phyloP scores from a whole-genome alignment of 2,797 vertebrate species.

The Carduelis carduelis region DNA sequence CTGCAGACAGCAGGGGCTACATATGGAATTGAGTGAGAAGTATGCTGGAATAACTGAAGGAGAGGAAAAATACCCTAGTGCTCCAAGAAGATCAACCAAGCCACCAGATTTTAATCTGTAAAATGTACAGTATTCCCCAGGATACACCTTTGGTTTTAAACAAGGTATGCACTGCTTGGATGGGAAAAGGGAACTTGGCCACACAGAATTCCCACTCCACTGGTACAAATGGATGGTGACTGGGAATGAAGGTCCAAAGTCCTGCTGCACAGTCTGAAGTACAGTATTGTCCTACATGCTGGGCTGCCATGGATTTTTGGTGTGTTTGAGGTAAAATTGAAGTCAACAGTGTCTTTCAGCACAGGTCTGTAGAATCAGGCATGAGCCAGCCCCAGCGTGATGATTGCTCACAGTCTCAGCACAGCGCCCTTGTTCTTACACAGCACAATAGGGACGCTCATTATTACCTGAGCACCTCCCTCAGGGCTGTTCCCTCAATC shows the following conservation, averaged over 20 bases:
- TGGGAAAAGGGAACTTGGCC: not conserved
- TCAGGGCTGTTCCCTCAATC: not conserved
- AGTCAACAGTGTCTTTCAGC: not conserved
- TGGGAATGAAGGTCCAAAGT: not conserved
- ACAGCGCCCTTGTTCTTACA: not conserved
- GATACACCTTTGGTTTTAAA: not conserved
- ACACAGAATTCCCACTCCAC: not conserved
- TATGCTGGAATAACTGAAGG: not conserved
- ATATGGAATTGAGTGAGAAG: not conserved
- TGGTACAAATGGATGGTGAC: not conserved
- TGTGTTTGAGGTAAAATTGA: not conserved
- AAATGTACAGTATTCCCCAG: not conserved
- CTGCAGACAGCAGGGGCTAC: not conserved
- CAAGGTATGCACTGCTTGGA: not conserved
- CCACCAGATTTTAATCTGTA: not conserved
- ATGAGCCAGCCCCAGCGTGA: not conserved
- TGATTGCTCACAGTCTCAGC: not conserved
- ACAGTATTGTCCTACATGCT: not conserved
- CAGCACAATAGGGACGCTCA: not conserved
- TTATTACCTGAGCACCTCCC: not conserved
- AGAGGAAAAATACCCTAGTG: not conserved
- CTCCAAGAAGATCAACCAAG: not conserved
- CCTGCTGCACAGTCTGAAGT: accelerated
- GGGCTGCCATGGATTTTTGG: not conserved
- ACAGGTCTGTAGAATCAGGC: not conserved